These are phyloP conservation scores for Sebastes steindachneri DNA, from an alignment of 2,797 vertebrate species.

Conservation along the genomic window DNA sequence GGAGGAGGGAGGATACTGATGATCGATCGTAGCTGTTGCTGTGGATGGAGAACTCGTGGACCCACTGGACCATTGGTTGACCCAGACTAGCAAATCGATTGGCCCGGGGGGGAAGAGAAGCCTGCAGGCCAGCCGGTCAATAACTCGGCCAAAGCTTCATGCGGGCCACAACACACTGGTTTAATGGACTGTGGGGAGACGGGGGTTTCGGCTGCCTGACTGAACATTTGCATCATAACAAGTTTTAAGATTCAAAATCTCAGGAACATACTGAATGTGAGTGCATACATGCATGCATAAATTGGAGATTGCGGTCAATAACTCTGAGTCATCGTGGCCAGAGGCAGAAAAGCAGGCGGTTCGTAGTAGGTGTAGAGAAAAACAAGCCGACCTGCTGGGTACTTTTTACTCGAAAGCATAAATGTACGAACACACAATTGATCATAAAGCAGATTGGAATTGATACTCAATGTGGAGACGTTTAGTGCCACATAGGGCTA, in stretches of 20 bases:
- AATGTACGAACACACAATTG: neutral
- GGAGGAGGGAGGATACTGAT: constrained; percentile 35
- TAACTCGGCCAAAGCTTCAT: constrained; percentile 50
- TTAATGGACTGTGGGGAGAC: constrained; percentile 62
- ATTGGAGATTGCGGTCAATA: constrained; percentile 13
- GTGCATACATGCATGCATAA: constrained; percentile 5
- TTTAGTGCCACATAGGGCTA: neutral
- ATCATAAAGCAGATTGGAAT: neutral
- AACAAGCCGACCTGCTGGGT: neutral
- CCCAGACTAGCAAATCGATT: constrained; percentile 70
- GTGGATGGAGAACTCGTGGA: constrained; percentile 43
- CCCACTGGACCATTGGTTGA: constrained; percentile 48
- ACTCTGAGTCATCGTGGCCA: constrained; percentile 8
- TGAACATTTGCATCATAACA: constrained; percentile 30
- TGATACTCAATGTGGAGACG: neutral
- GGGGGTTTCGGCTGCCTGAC: constrained; percentile 29
- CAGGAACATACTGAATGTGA: neutral
- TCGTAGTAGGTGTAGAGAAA: constrained; percentile 12
- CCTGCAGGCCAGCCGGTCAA: constrained; percentile 65
- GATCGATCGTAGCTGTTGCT: constrained; percentile 48
- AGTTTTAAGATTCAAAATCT: constrained; percentile 25
- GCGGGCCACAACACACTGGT: constrained; percentile 47
- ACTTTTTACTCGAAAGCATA: neutral
- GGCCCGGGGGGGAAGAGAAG: constrained; percentile 47
- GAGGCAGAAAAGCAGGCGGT: constrained; percentile 12